phyloP scores from a whole-genome alignment of 2,113 vertebrate species.

The Antidorcas marsupialis region DNA sequence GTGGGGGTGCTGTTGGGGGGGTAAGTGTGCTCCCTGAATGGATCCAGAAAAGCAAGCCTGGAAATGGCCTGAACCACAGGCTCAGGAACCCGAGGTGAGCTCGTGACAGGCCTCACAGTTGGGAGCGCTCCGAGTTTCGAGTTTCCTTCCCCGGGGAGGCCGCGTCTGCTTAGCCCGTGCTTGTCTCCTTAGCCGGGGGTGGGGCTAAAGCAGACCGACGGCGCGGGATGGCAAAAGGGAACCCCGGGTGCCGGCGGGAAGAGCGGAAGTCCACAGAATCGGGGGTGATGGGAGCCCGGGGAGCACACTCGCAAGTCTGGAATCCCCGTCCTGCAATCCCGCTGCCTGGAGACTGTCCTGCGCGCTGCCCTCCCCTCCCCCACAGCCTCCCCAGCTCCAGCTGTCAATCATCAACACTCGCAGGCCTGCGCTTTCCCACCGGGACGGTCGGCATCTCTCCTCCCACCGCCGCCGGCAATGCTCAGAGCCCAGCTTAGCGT shows the following conservation, averaged over 20 bases:
- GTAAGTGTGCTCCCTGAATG: rapidly evolving
- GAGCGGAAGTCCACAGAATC: background rate
- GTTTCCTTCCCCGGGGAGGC: background rate
- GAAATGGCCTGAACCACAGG: background rate
- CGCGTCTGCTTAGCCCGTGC: background rate
- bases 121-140: background rate
- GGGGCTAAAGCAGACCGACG: background rate
- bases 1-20: no score
- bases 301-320: background rate
- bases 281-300: background rate
- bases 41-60: background rate
- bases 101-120: background rate
- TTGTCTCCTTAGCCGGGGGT: background rate
- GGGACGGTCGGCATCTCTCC: rapidly evolving
- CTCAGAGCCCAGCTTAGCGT: background rate
- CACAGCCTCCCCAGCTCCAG: background rate
- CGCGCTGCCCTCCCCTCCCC: background rate
- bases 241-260: background rate
- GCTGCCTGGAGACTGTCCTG: background rate
- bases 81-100: background rate
- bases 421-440: background rate
- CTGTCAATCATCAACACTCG: background rate
- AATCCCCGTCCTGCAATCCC: background rate
- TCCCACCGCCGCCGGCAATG: background rate
- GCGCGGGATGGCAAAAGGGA: background rate